A percentile compares a stretch with the other conserved stretches of the same genome.
phyloP scores from a whole-genome alignment of 2,797 vertebrate species.

The Vipera ursinii region DNA sequence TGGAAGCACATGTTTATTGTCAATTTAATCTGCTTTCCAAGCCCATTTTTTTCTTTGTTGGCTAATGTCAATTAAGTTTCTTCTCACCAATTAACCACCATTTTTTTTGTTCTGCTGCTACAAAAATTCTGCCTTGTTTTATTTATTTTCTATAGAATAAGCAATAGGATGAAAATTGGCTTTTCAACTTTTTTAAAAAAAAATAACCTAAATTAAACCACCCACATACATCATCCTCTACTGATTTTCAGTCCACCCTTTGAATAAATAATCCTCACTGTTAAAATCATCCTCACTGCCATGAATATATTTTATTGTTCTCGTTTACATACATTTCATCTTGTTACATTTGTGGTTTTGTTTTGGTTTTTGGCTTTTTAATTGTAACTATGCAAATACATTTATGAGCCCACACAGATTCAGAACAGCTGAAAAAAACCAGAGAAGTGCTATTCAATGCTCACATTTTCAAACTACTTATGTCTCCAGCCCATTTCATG shows the following conservation, averaged over 20 bases:
- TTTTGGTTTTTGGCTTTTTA: constrained; percentile 14
- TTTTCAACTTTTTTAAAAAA: constrained; percentile 23
- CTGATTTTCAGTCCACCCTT: constrained; percentile 43
- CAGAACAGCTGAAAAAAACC: constrained; percentile 27
- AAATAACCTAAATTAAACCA: constrained; percentile 44
- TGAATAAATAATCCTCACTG: constrained; percentile 27
- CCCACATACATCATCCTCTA: constrained; percentile 48
- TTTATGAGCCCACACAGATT: constrained; percentile 33
- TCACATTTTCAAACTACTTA: fast-evolving
- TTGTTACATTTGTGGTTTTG: constrained; percentile 20
- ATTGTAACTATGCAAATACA: constrained; percentile 51
- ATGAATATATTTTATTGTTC: constrained; percentile 55
- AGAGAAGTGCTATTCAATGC: constrained; percentile 29
- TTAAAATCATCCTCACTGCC: constrained; percentile 47
- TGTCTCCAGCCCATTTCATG: constrained; percentile 27
- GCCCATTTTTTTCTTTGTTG: constrained; percentile 49
- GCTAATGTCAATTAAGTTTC: constrained; percentile 10
- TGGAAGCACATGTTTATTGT: constrained; percentile 46
- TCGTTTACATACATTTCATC: constrained; percentile 50
- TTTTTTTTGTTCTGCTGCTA: constrained; percentile 6
- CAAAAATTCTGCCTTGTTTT: neutral
- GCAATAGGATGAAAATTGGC: neutral
- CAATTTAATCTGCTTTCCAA: constrained; percentile 31
- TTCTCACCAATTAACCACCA: constrained; percentile 16
- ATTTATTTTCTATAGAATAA: neutral